phyloP scores from a whole-genome alignment of 2,797 vertebrate genomes.

The Vespertilio murinus region DNA sequence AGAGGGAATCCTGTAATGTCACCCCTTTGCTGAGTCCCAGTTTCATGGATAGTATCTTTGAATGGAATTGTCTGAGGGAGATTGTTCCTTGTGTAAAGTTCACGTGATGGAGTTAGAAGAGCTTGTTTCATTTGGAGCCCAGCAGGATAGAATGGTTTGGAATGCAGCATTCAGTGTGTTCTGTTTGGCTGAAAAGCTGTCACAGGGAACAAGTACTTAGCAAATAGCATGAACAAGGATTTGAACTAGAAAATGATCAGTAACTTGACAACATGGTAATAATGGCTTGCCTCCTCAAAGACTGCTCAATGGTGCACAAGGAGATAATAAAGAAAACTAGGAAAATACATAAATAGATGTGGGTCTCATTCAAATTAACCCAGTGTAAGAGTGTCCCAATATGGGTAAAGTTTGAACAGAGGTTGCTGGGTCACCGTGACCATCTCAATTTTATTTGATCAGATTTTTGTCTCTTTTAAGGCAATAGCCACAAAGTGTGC shows the following conservation, averaged over 20 bases:
- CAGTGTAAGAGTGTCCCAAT: not conserved
- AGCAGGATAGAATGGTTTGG: conserved; percentile 97
- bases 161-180: conserved; percentile 95
- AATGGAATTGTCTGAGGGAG: conserved; percentile 94
- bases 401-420: conserved; percentile 17
- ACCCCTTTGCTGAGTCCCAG: conserved; percentile 85
- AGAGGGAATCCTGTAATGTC: conserved; percentile 86
- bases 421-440: not conserved
- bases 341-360: conserved; percentile 52
- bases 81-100: conserved; percentile 95
- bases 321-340: conserved; percentile 83
- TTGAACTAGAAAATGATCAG: conserved; percentile 98
- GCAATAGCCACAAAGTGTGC: not conserved
- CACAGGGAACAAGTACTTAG: conserved; percentile 98
- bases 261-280: conserved; percentile 94
- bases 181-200: conserved; percentile 98
- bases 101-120: conserved; percentile 98
- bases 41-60: conserved; percentile 92
- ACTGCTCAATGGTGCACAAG: conserved; percentile 90
- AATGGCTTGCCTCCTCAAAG: conserved; percentile 90
- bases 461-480: conserved; percentile 45
- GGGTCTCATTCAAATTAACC: conserved; percentile 11
- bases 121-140: conserved; percentile 93
- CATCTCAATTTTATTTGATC: not conserved
- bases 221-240: conserved; percentile 99